A percentile compares a stretch with the other conserved stretches of the same genome.
Evolutionary conservation across 2,113 vertebrate genomes (phyloP).

Genomic region (Motacilla tschutschensis): DNA sequence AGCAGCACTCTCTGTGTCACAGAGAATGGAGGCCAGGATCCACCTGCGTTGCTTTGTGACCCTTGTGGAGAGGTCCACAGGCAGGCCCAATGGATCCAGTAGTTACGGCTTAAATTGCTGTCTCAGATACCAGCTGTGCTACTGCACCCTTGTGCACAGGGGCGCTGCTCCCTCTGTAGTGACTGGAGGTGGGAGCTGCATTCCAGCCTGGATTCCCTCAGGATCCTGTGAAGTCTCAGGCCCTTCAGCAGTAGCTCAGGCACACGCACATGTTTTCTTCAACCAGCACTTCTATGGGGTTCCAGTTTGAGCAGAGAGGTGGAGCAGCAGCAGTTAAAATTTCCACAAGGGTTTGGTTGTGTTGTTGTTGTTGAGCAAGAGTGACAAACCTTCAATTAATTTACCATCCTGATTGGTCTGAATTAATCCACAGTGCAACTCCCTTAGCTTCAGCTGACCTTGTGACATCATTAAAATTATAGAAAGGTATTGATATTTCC

Average conservation of each 20-base stretch:
- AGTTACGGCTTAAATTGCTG: rapidly evolving
- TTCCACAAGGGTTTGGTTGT: background rate
- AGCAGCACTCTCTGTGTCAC: background rate
- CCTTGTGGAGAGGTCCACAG: background rate
- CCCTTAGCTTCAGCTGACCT: slow-evolving; percentile 10
- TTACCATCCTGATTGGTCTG: background rate
- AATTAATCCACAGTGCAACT: background rate
- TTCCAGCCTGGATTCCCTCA: background rate
- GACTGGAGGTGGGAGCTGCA: rapidly evolving
- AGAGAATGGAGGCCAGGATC: background rate
- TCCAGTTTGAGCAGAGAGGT: background rate
- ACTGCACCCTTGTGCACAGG: background rate
- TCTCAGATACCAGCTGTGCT: background rate
- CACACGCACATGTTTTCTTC: rapidly evolving
- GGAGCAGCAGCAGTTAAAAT: background rate
- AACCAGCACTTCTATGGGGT: rapidly evolving
- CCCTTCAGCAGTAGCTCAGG: background rate
- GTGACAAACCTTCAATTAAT: background rate
- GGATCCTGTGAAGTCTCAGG: background rate
- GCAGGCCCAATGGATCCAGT: background rate
- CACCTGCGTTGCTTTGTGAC: background rate
- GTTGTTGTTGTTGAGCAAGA: background rate
- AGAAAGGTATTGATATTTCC: background rate
- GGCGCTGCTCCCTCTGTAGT: background rate
- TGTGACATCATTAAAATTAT: background rate